Evolutionary conservation across 2,888 invertebrate species (phyloP).

Genomic region (Apodemia mormo): DNA sequence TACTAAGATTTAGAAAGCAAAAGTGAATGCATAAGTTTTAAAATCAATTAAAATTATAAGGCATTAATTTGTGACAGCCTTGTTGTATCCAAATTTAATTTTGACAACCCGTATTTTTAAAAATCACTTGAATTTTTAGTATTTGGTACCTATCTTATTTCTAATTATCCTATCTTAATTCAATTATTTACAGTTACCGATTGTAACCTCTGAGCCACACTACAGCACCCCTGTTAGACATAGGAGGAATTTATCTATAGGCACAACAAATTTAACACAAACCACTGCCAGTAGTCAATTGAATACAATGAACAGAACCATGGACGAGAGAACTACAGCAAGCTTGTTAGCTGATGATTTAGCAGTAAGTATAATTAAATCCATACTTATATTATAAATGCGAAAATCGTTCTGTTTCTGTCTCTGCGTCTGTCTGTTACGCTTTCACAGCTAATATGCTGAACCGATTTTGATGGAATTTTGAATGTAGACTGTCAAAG

Average conservation of each 20-base stretch:
- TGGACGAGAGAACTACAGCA: conserved; percentile 81
- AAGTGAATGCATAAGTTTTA: too few species aligned
- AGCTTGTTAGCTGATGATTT: conserved; percentile 83
- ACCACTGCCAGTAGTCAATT: conserved; percentile 57
- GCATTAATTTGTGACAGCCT: too few species aligned
- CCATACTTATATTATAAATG: too few species aligned
- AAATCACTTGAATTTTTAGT: too few species aligned
- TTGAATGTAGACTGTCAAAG: too few species aligned
- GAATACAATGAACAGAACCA: conserved; percentile 80
- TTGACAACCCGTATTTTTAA: too few species aligned
- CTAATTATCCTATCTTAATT: not conserved
- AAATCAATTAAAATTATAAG: too few species aligned
- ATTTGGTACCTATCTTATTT: not conserved
- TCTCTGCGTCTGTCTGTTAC: too few species aligned
- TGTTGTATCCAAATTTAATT: too few species aligned
- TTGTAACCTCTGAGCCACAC: conserved; percentile 68
- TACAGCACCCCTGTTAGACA: conserved; percentile 77
- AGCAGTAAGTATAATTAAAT: conserved; percentile 56
- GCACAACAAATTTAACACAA: conserved; percentile 66
- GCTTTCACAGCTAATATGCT: too few species aligned
- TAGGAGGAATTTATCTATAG: conserved; percentile 73
- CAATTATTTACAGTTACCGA: conserved; percentile 47
- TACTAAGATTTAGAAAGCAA: too few species aligned
- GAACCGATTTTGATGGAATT: conserved; percentile 3
- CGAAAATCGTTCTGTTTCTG: too few species aligned